Conservation (phyloP, 2,888 invertebrate genomes). For the Sinhomidia bicolor region DNA sequence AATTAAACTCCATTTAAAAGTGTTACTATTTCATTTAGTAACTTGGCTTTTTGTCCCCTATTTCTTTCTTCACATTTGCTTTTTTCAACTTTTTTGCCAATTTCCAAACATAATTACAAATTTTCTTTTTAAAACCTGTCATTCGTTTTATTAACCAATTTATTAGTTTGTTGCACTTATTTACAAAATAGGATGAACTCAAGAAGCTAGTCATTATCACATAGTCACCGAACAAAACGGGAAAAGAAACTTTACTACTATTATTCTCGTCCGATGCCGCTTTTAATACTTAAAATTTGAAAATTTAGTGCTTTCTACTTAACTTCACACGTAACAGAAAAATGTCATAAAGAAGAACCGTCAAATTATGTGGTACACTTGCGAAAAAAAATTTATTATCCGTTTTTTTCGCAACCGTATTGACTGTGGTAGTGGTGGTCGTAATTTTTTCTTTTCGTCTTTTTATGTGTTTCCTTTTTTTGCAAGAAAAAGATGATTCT, state of each 20-base stretch:
- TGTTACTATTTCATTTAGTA: background rate
- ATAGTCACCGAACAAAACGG: background rate
- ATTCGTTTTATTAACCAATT: constrained; percentile 35
- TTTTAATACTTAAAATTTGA: background rate
- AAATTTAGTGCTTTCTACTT: background rate
- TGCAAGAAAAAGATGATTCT: background rate
- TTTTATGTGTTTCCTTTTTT: constrained; percentile 6
- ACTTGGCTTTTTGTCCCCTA: background rate
- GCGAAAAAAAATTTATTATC: constrained; percentile 47
- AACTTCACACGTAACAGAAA: constrained; percentile 23
- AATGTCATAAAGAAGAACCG: constrained; percentile 33
- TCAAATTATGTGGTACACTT: constrained; percentile 39
- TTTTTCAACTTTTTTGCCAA: background rate
- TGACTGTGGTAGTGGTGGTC: background rate
- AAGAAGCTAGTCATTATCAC: constrained; percentile 16
- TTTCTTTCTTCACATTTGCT: background rate
- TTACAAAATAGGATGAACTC: constrained; percentile 26
- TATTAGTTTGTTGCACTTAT: constrained; percentile 67
- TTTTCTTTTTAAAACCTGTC: constrained; percentile 26
- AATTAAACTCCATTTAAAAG: too few relatives aligned
- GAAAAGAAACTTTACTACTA: background rate
- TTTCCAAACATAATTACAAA: background rate
- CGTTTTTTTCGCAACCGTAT: too few relatives aligned
- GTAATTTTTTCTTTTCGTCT: background rate
- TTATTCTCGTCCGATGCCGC: background rate